These are phyloP conservation scores for Crypturellus undulatus DNA, from an alignment of 2,113 vertebrate species.

Conservation along the genomic window DNA sequence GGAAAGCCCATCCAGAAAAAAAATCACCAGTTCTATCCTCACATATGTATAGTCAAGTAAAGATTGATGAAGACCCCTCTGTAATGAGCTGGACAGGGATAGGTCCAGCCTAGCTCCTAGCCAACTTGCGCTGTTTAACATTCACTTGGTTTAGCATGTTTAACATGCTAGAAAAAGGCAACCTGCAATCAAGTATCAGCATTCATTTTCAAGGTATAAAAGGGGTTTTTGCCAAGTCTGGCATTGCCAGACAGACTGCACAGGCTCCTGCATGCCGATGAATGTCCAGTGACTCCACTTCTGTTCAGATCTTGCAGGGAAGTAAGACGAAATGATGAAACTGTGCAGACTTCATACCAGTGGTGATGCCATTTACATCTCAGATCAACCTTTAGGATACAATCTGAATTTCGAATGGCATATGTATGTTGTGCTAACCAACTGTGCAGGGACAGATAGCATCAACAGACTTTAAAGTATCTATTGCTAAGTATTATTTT, in stretches of 20 bases:
- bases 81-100: neutral
- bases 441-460: neutral
- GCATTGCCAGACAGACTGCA: neutral
- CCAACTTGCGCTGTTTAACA: neutral
- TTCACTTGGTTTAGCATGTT: neutral
- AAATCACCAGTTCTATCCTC: neutral
- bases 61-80: neutral
- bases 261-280: neutral
- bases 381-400: too few species aligned
- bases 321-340: too few species aligned
- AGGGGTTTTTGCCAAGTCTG: neutral
- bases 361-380: too few species aligned
- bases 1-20: neutral
- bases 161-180: neutral
- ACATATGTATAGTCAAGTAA: neutral
- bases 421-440: neutral
- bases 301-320: too few species aligned
- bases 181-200: neutral
- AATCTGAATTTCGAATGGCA: neutral
- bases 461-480: neutral
- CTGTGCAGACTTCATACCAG: too few species aligned
- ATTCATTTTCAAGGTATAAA: neutral
- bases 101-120: neutral
- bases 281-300: neutral
- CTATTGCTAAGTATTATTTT: neutral